Evolutionary conservation across 2,888 invertebrate species (phyloP).

Genomic region (Andrena flavipes): DNA sequence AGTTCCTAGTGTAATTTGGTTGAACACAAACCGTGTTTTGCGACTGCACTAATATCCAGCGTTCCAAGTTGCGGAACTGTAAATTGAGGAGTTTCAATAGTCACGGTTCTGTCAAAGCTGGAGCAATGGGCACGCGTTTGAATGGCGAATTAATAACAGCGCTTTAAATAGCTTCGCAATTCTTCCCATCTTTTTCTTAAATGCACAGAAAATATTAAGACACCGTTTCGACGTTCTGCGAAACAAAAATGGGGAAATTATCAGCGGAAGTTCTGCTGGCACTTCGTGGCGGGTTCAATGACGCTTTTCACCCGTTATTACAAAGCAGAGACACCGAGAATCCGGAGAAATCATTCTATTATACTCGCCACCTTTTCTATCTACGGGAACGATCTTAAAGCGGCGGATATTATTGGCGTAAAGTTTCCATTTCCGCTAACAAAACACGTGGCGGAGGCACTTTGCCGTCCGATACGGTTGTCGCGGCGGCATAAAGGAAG

Average conservation of each 20-base stretch:
- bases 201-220: neutral
- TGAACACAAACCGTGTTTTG: too few species aligned
- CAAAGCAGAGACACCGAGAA: neutral
- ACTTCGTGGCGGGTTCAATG: neutral
- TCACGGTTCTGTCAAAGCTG: conserved; percentile 12
- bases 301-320: neutral
- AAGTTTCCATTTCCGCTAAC: conserved; percentile 25
- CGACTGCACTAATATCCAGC: neutral
- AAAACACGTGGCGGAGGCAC: neutral
- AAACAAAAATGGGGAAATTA: neutral
- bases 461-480: conserved; percentile 4
- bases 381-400: conserved; percentile 5
- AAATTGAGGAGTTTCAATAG: conserved; percentile 8
- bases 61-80: neutral
- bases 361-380: conserved; percentile 12
- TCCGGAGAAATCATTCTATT: neutral
- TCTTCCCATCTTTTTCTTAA: neutral
- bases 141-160: conserved; percentile 5
- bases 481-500: neutral
- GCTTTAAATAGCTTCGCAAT: neutral
- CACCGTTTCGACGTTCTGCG: neutral
- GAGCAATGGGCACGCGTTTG: neutral
- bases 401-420: conserved; percentile 26
- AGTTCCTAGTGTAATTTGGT: neutral
- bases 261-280: neutral